phyloP scores from a whole-genome alignment of 2,797 vertebrate genomes.

The Clamator glandarius region DNA sequence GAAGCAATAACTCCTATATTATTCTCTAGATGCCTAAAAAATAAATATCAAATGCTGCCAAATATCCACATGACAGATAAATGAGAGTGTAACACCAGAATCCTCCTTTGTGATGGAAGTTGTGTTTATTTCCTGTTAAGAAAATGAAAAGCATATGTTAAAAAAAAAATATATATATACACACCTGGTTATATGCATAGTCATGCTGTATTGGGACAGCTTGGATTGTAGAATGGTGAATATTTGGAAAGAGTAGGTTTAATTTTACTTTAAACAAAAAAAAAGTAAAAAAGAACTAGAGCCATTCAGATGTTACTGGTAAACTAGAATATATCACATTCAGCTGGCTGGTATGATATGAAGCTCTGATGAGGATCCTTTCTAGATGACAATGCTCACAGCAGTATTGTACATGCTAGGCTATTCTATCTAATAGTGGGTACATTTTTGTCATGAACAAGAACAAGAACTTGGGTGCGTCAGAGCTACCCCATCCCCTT shows the following conservation, averaged over 20 bases:
- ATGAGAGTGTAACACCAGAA: slow-evolving; percentile 61
- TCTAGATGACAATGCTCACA: background rate
- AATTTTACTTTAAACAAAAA: background rate
- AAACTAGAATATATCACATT: background rate
- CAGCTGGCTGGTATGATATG: background rate
- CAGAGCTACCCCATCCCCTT: background rate
- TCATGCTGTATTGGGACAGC: slow-evolving; percentile 31
- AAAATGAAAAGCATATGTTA: slow-evolving; percentile 80
- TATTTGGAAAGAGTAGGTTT: background rate
- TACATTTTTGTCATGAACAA: background rate
- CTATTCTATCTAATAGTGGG: fast-evolving
- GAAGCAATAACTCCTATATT: slow-evolving; percentile 64
- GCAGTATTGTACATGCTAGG: background rate
- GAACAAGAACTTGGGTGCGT: background rate
- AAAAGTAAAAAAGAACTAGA: background rate
- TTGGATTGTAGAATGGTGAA: slow-evolving; percentile 63
- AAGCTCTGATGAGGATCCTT: background rate
- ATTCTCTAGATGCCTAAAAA: slow-evolving; percentile 46
- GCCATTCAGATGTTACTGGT: background rate
- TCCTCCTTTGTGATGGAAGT: slow-evolving; percentile 76
- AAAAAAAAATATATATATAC: background rate
- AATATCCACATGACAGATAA: slow-evolving; percentile 55
- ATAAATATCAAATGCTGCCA: slow-evolving; percentile 67
- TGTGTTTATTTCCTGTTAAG: slow-evolving; percentile 73
- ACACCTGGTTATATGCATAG: slow-evolving; percentile 60